These are phyloP conservation scores for Anarsia innoxiella DNA, from an alignment of 2,888 invertebrate genomes.

Conservation along the genomic window DNA sequence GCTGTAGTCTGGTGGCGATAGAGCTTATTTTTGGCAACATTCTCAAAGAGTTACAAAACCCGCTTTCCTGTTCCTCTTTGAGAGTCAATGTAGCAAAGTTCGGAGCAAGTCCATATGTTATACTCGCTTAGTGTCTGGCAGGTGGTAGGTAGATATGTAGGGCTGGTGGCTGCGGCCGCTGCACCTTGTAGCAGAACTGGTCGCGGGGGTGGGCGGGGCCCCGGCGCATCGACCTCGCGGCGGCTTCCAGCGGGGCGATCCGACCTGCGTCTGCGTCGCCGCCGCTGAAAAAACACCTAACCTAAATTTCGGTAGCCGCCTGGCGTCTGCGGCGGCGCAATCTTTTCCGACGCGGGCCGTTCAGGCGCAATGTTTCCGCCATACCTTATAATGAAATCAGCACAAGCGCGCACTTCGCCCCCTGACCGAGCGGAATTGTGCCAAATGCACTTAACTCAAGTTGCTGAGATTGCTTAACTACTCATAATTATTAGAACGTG, in stretches of 20 bases:
- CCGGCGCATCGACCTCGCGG: conserved; percentile 60
- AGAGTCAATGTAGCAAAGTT: conserved; percentile 25
- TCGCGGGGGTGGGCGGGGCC: conserved; percentile 36
- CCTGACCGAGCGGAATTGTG: too few relatives aligned
- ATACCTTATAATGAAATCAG: conserved; percentile 50
- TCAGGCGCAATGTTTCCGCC: conserved; percentile 30
- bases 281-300: conserved; percentile 61
- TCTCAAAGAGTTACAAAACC: too few relatives aligned
- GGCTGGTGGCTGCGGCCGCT: conserved; percentile 54
- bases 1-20: too few relatives aligned
- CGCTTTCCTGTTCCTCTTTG: conserved; percentile 26
- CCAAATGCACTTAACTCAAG: too few relatives aligned
- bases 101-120: conserved; percentile 27
- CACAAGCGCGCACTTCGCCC: conserved; percentile 46
- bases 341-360: conserved; percentile 45
- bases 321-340: too few relatives aligned
- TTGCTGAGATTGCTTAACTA: too few relatives aligned
- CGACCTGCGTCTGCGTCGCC: too few relatives aligned
- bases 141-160: conserved; percentile 71
- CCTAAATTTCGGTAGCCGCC: conserved; percentile 70
- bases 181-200: conserved; percentile 70
- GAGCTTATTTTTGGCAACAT: too few relatives aligned
- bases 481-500: too few relatives aligned
- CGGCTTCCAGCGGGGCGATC: conserved; percentile 31
- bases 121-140: conserved; percentile 66